Conservation (phyloP, 2,888 invertebrate genomes). For the Sesia bembeciformis region DNA sequence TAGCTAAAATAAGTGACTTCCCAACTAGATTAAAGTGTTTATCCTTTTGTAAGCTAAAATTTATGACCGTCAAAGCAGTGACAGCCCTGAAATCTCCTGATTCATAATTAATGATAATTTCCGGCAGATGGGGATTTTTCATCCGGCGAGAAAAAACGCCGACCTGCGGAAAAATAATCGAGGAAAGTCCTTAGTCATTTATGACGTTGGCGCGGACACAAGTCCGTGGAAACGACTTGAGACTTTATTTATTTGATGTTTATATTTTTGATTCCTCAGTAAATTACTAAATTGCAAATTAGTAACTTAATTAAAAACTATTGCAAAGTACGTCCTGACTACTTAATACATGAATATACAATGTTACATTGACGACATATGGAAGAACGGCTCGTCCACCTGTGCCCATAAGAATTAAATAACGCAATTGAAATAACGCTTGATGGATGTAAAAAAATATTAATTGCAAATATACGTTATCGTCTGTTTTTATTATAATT, state of each 20-base stretch:
- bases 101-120: conserved; percentile 73
- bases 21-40: conserved; percentile 7
- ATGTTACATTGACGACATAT: too few relatives aligned
- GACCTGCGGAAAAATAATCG: conserved; percentile 55
- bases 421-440: too few relatives aligned
- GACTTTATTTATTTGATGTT: background rate
- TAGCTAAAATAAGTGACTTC: background rate
- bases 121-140: conserved; percentile 60
- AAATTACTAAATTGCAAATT: too few relatives aligned
- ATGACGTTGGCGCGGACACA: conserved; percentile 32
- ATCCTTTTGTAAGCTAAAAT: conserved; percentile 26
- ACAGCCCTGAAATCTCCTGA: conserved; percentile 35
- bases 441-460: too few relatives aligned
- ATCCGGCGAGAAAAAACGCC: conserved; percentile 49
- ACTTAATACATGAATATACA: too few relatives aligned
- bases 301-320: too few relatives aligned
- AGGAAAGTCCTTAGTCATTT: conserved; percentile 50
- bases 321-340: too few relatives aligned
- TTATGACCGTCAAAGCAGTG: conserved; percentile 45
- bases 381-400: too few relatives aligned
- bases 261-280: background rate
- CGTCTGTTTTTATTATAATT: too few relatives aligned
- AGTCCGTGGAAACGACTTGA: conserved; percentile 17
- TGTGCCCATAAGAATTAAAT: too few relatives aligned
- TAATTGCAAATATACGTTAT: too few relatives aligned